phyloP scores from a whole-genome alignment of 2,797 vertebrate genomes.

The Ctenopoma multispine region DNA sequence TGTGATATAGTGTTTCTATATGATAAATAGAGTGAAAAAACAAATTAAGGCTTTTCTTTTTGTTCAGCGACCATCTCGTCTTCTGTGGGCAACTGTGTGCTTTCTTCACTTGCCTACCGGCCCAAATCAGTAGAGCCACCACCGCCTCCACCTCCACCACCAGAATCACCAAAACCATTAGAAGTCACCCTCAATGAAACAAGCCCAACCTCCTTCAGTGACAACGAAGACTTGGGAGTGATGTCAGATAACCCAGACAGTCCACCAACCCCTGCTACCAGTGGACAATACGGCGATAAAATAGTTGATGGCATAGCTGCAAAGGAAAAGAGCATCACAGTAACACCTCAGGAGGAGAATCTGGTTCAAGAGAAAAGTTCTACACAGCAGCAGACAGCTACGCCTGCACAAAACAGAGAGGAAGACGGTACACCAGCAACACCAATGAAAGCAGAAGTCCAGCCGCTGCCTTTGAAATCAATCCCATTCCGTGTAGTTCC shows the following conservation, averaged over 20 bases:
- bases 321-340: constrained; percentile 27
- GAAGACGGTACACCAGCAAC: constrained; percentile 6
- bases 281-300: constrained; percentile 7
- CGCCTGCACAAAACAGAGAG: neutral
- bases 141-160: neutral
- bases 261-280: neutral
- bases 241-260: constrained; percentile 67
- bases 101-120: constrained; percentile 73
- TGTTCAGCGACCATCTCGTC: constrained; percentile 77
- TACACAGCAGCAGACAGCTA: constrained; percentile 1
- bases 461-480: constrained; percentile 54
- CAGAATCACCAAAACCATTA: constrained; percentile 47
- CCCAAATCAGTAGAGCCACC: constrained; percentile 52
- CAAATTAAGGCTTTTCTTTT: constrained; percentile 9
- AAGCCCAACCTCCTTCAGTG: constrained; percentile 56
- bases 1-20: neutral
- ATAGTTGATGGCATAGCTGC: neutral
- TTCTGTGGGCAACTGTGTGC: constrained; percentile 78
- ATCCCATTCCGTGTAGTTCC: constrained; percentile 70
- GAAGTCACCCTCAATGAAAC: constrained; percentile 19
- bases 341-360: neutral
- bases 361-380: constrained; percentile 34
- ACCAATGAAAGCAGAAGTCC: constrained; percentile 41
- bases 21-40: neutral
- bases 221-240: constrained; percentile 60